Evolutionary conservation across 2,888 invertebrate genomes (phyloP), one percentile per base, ranked within the genome.

Genomic region (Noctuana brunneofusca): DNA sequence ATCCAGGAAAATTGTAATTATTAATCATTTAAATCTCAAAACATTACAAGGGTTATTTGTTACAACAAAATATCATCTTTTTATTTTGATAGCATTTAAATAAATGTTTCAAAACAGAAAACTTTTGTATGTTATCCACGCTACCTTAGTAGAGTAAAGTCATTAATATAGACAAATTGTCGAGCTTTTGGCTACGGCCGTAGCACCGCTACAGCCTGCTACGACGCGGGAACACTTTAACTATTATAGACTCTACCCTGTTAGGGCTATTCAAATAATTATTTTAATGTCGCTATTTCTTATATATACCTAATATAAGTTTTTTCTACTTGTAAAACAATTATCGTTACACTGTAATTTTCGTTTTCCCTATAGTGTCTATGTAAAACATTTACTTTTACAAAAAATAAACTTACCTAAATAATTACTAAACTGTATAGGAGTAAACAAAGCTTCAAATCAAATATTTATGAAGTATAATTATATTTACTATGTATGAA

Each of bases 131-230:
- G 38, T 38, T 30, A 30, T 30, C 30, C 30, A 30, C 1, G n/a
- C 8, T 8, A 27, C 8, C 8, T 8, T 27, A 27, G 11, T 38
- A 16, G 46, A 20, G 46, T 20, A 46, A 18, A n/a, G 24, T 30
- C 3, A 27, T 52, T 0, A 41, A 38, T 24, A 50, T 50, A 41
- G 50, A 30, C 41, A 50, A 41, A 43, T n/a, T 9, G 59, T 24
- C 1, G 9, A 4, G 20, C 41, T 14, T 22, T 11, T 12, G 11
- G 63, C 66, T 66, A 66, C 67, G 68, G 49, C 27, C 69, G 70
- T 70, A 70, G 70, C 66, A 27, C 35, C 24, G 60, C 70, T 70
- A 70, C 70, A 66, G 43, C 53, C 49, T 54, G 65, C 66, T 66
- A 66, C 70, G 66, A 9, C 43, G 64, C 49, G 22, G 55, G 43